Base-by-base conservation (phyloP, 1,140 invertebrate genomes). In the Brachionus asplanchnoidis region DNA sequence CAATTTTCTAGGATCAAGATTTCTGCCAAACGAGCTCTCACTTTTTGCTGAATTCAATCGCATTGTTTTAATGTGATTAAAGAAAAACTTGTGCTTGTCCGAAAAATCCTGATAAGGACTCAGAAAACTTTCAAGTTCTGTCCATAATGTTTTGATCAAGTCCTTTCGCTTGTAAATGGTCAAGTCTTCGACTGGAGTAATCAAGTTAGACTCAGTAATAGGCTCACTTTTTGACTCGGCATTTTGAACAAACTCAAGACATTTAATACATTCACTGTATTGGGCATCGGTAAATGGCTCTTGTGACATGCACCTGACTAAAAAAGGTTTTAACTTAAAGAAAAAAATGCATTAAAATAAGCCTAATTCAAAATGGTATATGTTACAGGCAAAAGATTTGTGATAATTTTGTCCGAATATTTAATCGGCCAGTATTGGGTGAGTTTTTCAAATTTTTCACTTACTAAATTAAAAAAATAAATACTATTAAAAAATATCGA, bases 381-480 rank as follows among this genome's bases (percentile, higher is more conserved):
- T 90, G 91, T 92, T 90, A 95, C 94, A 82, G 93, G 92, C 87
- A 93, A 93, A 84, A 97, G 90, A 87, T 96, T 97, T 87, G 95
- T 97, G 86, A 98, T 93, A 11, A 96, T 92, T 0, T 95, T 97
- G 4, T 94, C 94, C 14, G 94, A 94, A 68, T 96, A 95, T 6
- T 95, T 96, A 70, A 97, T 92, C 0, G 97, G 96, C 94, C 95
- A 98, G 89, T 95, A 96, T 70, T 94, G 93, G 0, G 95, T 96
- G 85, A 94, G 92, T 36, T 95, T 91, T 66, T 93, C 93, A 0
- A 97, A 87, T 68, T 93, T 91, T 3, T 92, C 90, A 85, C 93
- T 92, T 82, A 95, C 93, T 88, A 65, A 28, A 80, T 17, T 20
- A 53, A 73, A 32, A 68, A 68, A 68, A 14, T 68, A 36, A 36